Base-by-base conservation (phyloP, 2,113 vertebrate species). In the Guaruba guarouba region DNA sequence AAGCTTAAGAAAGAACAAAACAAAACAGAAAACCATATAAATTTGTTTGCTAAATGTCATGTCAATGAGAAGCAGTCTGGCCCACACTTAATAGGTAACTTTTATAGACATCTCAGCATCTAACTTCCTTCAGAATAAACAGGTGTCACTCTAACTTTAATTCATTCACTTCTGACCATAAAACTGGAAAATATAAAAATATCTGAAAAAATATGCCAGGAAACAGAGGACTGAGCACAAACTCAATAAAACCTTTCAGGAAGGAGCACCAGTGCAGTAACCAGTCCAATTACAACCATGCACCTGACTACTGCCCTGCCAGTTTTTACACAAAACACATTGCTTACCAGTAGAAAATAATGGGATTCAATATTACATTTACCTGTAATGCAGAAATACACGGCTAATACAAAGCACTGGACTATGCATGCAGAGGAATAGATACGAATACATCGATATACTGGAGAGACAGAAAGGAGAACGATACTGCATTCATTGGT, bases 361-460 rank as follows among this genome's bases (percentile, higher is more conserved):
- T 8, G 27, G 35, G 25, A 33, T 0, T 51, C 57, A 25, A 3
- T 10, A 39, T 54, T 28, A 5, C 2, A 0, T 20, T 54, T 66
- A 24, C 13, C 18, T 57, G 20, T 9, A 52, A 24, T 19, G 19
- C 37, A 91, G 41, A 76, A 90, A 39, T 20, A 17, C 10, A 17
- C 6, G 4, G 8, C 27, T 28, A 28, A 66, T 10, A 27, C 31
- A 70, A 52, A 41, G 20, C 27, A 22, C 20, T 18, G 6, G 17
- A 7, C 41, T 35, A 8, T 0, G 2, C 1, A 4, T 6, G 11
- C 10, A 55, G 44, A 63, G 48, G 11, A 82, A 43, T 5, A 51
- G 9, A 27, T 29, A 43, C 0, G 0, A 35, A 28, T 8, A 35
- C 6, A 11, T 24, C 12, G 29, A 27, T 6, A 5, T 46, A 10